phyloP scores from a whole-genome alignment of 1,140 invertebrate species.

The Polypedilum vanderplanki region DNA sequence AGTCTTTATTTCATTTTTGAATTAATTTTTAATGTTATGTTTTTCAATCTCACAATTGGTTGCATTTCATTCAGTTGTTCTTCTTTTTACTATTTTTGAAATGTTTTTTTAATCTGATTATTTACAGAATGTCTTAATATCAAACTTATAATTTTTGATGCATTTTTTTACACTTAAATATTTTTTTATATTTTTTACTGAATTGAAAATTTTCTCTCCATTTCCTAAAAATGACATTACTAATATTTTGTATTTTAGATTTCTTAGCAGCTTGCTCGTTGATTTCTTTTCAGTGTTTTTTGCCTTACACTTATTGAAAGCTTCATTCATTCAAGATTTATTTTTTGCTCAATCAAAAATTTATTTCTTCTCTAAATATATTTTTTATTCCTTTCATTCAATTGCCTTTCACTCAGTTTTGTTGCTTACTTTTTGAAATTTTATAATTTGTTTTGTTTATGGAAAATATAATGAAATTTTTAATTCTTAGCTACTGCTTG shows the following conservation, averaged over 20 bases:
- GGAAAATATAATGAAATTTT: too few relatives aligned
- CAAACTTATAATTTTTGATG: slow-evolving; percentile 2
- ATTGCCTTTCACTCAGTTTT: too few relatives aligned
- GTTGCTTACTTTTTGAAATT: too few relatives aligned
- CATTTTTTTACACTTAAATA: not conserved
- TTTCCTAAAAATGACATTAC: not conserved
- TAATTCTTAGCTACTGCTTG: too few relatives aligned
- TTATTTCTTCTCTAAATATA: too few relatives aligned
- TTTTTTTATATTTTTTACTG: not conserved
- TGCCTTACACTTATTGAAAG: not conserved
- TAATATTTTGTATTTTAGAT: too few relatives aligned
- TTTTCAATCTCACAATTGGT: slow-evolving; percentile 18
- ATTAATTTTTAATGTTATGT: not conserved
- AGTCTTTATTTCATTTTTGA: slow-evolving; percentile 1
- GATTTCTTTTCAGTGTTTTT: not conserved
- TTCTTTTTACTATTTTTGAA: not conserved
- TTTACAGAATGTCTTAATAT: not conserved
- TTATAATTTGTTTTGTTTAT: too few relatives aligned
- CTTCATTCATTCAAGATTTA: not conserved
- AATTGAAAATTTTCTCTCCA: not conserved
- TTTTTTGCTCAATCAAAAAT: not conserved
- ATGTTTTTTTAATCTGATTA: slow-evolving; percentile 2
- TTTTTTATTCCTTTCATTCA: too few relatives aligned
- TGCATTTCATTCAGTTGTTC: not conserved
- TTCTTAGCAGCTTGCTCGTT: too few relatives aligned